These are phyloP conservation scores for Pseudolaguvia tuberculata DNA, from an alignment of 2,113 vertebrate genomes.

Conservation along the genomic window DNA sequence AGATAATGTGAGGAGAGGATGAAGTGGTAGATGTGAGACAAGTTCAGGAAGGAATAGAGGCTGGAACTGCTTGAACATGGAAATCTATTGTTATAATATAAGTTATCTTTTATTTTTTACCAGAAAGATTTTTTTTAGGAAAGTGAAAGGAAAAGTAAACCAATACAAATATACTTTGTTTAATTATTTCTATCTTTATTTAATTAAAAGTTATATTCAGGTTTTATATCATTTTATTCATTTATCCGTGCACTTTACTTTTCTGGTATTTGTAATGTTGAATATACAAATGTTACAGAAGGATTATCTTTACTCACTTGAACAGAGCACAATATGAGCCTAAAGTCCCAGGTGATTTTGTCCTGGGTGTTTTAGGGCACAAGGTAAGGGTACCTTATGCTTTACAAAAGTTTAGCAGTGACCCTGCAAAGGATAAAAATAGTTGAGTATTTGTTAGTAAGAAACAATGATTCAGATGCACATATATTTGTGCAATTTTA, in stretches of 20 bases:
- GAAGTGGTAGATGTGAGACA: background rate
- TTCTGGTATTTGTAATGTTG: conserved; percentile 24
- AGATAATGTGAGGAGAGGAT: background rate
- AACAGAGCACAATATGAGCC: background rate
- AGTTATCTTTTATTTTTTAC: conserved; percentile 11
- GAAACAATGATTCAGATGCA: too few species aligned
- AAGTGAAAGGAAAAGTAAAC: background rate
- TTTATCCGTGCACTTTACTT: conserved; percentile 9
- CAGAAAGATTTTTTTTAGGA: conserved; percentile 13
- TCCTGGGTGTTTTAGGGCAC: too few species aligned
- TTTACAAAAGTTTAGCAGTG: too few species aligned
- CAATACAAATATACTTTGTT: conserved; percentile 2
- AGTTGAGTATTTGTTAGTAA: too few species aligned
- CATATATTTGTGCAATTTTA: too few species aligned
- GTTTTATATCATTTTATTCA: conserved; percentile 3
- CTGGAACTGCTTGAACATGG: background rate
- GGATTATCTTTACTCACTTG: background rate
- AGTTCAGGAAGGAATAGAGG: background rate
- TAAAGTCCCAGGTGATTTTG: too few species aligned
- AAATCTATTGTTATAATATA: background rate
- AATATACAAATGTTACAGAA: conserved; percentile 3
- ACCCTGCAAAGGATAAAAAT: too few species aligned
- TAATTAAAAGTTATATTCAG: background rate
- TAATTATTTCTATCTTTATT: background rate
- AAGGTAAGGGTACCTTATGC: too few species aligned